Conservation (phyloP, 2,888 invertebrate species). For the Matsumyia berberina region DNA sequence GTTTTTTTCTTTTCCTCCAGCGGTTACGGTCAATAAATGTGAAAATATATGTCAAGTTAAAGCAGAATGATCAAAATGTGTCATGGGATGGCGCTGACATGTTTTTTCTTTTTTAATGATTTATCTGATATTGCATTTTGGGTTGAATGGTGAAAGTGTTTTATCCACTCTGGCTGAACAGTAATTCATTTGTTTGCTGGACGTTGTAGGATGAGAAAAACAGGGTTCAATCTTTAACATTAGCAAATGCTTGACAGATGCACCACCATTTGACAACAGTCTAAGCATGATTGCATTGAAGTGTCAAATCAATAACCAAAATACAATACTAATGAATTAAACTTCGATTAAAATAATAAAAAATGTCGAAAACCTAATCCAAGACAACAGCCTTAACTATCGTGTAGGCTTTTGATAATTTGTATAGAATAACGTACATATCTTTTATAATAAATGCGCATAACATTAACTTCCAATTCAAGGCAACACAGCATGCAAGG, state of each 20-base stretch:
- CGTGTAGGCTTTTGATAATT: constrained; percentile 33
- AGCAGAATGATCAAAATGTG: constrained; percentile 1
- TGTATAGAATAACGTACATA: constrained; percentile 3
- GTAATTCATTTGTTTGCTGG: background rate
- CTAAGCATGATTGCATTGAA: background rate
- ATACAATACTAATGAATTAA: background rate
- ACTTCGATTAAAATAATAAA: background rate
- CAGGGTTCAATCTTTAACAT: too few species aligned
- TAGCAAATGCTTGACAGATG: background rate
- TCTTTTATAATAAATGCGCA: constrained; percentile 49
- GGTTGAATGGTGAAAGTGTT: background rate
- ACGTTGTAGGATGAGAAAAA: background rate
- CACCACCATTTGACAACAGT: background rate
- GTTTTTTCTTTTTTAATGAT: background rate
- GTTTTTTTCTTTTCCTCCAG: background rate
- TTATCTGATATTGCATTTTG: background rate
- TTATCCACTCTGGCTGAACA: background rate
- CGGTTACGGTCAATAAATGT: constrained; percentile 13
- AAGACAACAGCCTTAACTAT: constrained; percentile 16
- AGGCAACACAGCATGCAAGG: constrained; percentile 37
- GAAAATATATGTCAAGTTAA: background rate
- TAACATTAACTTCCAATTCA: constrained; percentile 41
- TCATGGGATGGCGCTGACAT: constrained; percentile 5
- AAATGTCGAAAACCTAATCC: constrained; percentile 2
- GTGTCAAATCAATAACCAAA: constrained; percentile 16